Evolutionary conservation across 2,113 vertebrate genomes (phyloP), one percentile per base, ranked within the genome.

Genomic region (Campylomormyrus numenius): DNA sequence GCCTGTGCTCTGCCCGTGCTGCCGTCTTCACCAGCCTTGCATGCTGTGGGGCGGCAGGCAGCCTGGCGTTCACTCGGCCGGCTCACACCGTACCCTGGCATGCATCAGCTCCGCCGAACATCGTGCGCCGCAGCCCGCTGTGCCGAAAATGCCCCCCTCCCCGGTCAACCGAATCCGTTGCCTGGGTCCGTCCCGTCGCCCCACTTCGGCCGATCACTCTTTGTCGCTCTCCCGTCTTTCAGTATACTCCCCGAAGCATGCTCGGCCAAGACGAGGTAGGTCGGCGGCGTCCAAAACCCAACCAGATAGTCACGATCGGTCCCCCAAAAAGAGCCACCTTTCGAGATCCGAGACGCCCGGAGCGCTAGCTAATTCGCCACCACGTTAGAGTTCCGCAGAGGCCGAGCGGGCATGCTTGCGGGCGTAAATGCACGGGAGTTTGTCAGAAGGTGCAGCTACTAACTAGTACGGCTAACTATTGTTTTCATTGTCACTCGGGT

Each of bases 1-100:
- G 90, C 89, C 39, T 93, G 92, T 90, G 91, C 94, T 94, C 95
- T 95, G 95, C 94, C 95, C 94, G 92, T 95, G 94, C 86, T 93
- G 92, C 88, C 89, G 89, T 89, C 50, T 90, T 91, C 89, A 92
- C 89, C 91, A 80, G 91, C 89, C 50, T 80, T 77, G 91, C 93
- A 92, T 92, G 91, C 89, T 90, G 90, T 89, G 91, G 74, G 74
- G 31, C 88, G 39, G 89, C 39, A 92, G 66, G 48, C 84, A 86
- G 84, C 48, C 48, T 89, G 88, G 66, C 85, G 56, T 70, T 83
- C 89, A 70, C 91, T 91, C 90, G 88, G 90, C 56, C 39, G 77
- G 89, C 90, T 89, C 87, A 80, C 74, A 42, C 74, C 74, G 74
- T 80, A 19, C 35, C 74, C 74, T 35, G 74, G 74, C 74, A 80